These are phyloP conservation scores for Drosophila ambigua DNA, from an alignment of 1,140 invertebrate species.

Conservation along the genomic window DNA sequence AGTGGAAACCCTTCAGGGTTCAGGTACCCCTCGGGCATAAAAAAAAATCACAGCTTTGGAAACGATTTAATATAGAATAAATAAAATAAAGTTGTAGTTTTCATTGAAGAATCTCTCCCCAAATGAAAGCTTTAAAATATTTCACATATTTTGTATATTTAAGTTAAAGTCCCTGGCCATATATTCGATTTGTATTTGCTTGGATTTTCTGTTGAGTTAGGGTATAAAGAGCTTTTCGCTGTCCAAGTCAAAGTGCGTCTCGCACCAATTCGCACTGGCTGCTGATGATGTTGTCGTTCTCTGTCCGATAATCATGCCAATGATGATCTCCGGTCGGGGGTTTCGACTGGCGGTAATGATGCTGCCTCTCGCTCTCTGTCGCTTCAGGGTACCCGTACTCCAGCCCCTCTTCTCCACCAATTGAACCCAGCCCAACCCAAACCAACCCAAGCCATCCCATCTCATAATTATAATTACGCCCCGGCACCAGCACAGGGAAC, in stretches of 20 bases:
- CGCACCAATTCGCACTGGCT: slow-evolving; percentile 67
- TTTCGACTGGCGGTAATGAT: slow-evolving; percentile 67
- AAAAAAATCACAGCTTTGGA: no score
- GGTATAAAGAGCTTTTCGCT: slow-evolving; percentile 55
- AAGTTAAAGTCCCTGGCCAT: background rate
- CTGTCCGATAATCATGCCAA: slow-evolving; percentile 74
- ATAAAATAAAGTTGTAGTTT: background rate
- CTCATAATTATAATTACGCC: slow-evolving; percentile 81
- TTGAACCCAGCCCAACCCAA: slow-evolving; percentile 7
- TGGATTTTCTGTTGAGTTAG: background rate
- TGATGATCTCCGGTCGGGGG: slow-evolving; percentile 65
- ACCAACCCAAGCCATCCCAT: slow-evolving; percentile 36
- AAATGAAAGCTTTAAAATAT: background rate
- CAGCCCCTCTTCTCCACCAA: background rate
- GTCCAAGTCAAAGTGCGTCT: slow-evolving; percentile 79
- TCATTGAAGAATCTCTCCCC: background rate
- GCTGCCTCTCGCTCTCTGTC: slow-evolving; percentile 35
- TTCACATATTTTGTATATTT: background rate
- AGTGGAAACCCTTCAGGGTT: no score
- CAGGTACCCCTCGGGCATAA: no score
- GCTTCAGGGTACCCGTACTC: no score
- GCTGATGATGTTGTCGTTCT: slow-evolving; percentile 72
- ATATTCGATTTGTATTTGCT: background rate
- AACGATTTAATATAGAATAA: background rate
- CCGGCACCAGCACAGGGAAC: slow-evolving; percentile 28